Base-by-base conservation (phyloP, 2,888 invertebrate genomes). In the Timandra comae region DNA sequence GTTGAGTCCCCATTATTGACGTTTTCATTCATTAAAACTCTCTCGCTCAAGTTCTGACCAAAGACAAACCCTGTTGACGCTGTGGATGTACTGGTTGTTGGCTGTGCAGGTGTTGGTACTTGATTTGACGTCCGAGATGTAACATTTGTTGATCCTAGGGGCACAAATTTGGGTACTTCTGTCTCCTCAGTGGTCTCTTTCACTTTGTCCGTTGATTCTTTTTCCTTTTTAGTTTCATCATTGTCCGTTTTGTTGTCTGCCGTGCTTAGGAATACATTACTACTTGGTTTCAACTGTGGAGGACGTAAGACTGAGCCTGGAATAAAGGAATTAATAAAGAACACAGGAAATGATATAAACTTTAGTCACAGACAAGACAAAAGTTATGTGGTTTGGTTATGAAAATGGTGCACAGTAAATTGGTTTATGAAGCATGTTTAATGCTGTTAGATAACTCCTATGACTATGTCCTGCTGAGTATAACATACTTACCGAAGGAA, bases 1-100 rank as follows among this genome's bases (percentile, higher is more conserved):
- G 66, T 47, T 7, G 72, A 65, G 26, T 80, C 77, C n/a, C 87
- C 87, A 49, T 87, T 86, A 29, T 85, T 88, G 1, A 86, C 76
- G 38, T 86, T 86, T 29, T 81, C 86, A 44, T 90, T 88, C 21
- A 90, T 90, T 16, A 92, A 85, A 6, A 95, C 96, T 51, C 96
- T 87, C 49, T 94, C 96, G 57, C 94, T 93, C 29, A 97, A 87
- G 76, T 97, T 97, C 71, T 96, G 95, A 1, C 97, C 97, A 73
- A 97, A 97, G 7, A 97, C 93, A 85, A 96, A 97, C 20, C 91
- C 90, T 11, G 16, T 16, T 5, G 48, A 45, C 12, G 88, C 82
- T 32, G 87, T 87, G 20, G 90, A 87, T 1, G 76, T 63, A 34
- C 64, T 63, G 0, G 78, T 60, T 7, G 74, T 54, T 1, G 77